Evolutionary conservation across 2,888 invertebrate species (phyloP).

Genomic region (Leptopterna dolabrata): DNA sequence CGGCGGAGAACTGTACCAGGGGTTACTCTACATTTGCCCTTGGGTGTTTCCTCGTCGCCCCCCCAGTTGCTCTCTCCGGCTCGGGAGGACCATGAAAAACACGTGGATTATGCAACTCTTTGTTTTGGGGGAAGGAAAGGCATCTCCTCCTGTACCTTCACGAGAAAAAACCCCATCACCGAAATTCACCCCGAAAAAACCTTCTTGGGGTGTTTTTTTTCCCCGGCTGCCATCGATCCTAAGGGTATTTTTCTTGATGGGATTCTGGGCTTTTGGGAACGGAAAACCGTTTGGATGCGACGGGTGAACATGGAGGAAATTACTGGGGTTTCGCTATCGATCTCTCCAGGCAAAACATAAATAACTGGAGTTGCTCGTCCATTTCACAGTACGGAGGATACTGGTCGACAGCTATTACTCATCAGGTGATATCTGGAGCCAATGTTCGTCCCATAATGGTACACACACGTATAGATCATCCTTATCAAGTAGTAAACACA

Average conservation of each 20-base stretch:
- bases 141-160: no score
- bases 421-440: no score
- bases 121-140: background rate
- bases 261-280: background rate
- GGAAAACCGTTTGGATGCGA: background rate
- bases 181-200: background rate
- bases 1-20: constrained; percentile 60
- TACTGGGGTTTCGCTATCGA: background rate
- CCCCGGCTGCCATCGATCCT: background rate
- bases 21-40: constrained; percentile 58
- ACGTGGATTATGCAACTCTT: constrained; percentile 48
- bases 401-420: no score
- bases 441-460: no score
- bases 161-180: background rate
- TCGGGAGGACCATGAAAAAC: constrained; percentile 7
- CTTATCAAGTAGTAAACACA: no score
- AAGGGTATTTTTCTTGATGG: constrained; percentile 7
- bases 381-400: no score
- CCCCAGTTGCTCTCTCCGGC: background rate
- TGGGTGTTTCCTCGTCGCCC: constrained; percentile 12
- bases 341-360: background rate
- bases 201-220: background rate
- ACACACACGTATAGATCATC: no score
- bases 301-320: background rate
- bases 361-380: background rate